These are phyloP conservation scores for Helicoverpa zea DNA, from an alignment of 1,140 invertebrate genomes.

Conservation along the genomic window DNA sequence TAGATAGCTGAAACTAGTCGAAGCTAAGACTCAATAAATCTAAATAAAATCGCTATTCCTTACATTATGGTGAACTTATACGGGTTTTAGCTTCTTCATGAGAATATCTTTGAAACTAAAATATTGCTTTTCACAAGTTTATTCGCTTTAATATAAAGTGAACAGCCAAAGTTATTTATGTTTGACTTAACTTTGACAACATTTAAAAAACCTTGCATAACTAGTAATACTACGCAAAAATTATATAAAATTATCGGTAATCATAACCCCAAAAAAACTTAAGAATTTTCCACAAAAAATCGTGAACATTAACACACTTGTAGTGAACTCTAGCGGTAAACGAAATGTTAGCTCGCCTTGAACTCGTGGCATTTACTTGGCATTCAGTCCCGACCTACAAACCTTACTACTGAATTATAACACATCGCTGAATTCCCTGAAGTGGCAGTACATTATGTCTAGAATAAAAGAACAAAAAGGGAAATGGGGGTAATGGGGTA, in stretches of 20 bases:
- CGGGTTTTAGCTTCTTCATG: background rate
- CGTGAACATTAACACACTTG: constrained; percentile 17
- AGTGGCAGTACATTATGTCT: background rate
- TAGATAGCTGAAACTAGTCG: background rate
- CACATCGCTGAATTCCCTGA: background rate
- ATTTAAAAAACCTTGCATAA: no score
- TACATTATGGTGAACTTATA: background rate
- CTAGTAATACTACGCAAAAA: background rate
- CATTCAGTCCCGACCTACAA: constrained; percentile 12
- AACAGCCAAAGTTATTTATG: no score
- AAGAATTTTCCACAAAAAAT: background rate
- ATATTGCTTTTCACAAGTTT: no score
- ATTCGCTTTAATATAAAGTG: no score
- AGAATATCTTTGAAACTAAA: background rate
- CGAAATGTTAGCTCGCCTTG: constrained; percentile 33
- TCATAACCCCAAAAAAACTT: background rate
- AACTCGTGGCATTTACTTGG: constrained; percentile 16
- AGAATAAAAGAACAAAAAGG: no score
- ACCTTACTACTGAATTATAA: background rate
- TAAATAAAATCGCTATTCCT: background rate
- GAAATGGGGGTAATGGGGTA: no score
- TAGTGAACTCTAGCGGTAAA: constrained; percentile 3
- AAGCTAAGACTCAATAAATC: constrained; percentile 1
- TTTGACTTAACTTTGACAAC: no score
- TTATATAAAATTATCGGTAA: no score